Percentiles rank a stretch among this genome's conserved stretches.
phyloP scores from a whole-genome alignment of 2,888 invertebrate genomes.

The Cantharis flavilabris region DNA sequence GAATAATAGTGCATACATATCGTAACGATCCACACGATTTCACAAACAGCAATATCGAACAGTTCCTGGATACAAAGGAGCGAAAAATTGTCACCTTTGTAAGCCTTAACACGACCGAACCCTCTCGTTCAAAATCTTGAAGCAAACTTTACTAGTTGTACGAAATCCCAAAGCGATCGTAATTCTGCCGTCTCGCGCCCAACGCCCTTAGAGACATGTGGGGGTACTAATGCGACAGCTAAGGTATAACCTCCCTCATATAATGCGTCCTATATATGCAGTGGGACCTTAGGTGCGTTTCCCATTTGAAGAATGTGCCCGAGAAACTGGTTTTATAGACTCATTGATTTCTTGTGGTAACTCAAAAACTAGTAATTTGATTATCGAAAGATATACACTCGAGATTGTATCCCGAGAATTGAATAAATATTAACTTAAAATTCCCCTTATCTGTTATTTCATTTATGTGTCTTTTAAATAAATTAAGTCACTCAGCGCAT shows the following conservation, averaged over 20 bases:
- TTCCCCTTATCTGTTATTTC: too few species aligned
- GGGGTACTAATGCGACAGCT: conserved; percentile 40
- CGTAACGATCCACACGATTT: conserved; percentile 15
- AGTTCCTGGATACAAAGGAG: conserved; percentile 13
- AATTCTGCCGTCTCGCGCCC: conserved; percentile 36
- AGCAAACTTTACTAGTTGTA: conserved; percentile 27
- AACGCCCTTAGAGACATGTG: conserved; percentile 30
- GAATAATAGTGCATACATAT: not conserved
- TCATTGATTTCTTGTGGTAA: not conserved
- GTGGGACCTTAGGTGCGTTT: conserved; percentile 39
- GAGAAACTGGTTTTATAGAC: not conserved
- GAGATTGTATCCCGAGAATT: too few species aligned
- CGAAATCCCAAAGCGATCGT: conserved; percentile 43
- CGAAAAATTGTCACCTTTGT: conserved; percentile 26
- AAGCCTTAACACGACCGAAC: conserved; percentile 21
- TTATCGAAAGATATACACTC: not conserved
- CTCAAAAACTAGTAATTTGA: not conserved
- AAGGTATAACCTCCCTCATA: conserved; percentile 40
- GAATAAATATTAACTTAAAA: too few species aligned
- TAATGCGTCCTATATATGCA: conserved; percentile 51
- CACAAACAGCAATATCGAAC: conserved; percentile 6
- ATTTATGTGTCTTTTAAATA: not conserved
- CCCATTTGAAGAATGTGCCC: conserved; percentile 35
- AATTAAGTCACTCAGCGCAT: not conserved
- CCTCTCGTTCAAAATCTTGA: conserved; percentile 26